Evolutionary conservation across 2,888 invertebrate genomes (phyloP).

Genomic region (Lasioglossum malachurum): DNA sequence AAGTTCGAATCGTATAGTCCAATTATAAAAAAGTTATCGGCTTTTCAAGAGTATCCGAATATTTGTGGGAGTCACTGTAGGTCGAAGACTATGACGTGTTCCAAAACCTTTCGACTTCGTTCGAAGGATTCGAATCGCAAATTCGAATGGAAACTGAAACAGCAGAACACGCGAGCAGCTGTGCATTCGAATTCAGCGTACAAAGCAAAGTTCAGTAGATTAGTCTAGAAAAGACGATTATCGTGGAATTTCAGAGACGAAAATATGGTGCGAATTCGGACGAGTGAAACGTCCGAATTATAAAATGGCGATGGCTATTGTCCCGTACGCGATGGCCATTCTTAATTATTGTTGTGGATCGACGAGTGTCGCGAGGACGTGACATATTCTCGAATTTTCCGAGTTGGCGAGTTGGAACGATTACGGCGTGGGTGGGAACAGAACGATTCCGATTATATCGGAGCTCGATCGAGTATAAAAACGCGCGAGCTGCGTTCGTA

Average conservation of each 20-base stretch:
- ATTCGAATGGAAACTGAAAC: background rate
- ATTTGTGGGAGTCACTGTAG: no score
- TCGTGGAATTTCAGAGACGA: background rate
- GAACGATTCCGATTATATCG: background rate
- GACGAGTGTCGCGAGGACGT: background rate
- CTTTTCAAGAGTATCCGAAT: no score
- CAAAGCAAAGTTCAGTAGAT: background rate
- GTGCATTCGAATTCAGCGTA: background rate
- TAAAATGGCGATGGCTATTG: background rate
- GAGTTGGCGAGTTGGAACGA: background rate
- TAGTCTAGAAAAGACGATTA: background rate
- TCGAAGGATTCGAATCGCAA: background rate
- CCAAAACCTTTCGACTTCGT: no score
- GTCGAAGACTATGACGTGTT: no score
- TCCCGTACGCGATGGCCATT: background rate
- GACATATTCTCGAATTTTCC: background rate
- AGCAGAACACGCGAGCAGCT: no score
- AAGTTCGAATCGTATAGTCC: no score
- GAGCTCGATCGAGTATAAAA: background rate
- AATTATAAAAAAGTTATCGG: no score
- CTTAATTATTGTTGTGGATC: background rate
- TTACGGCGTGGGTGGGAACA: background rate
- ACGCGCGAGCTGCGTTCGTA: background rate
- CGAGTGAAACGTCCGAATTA: background rate
- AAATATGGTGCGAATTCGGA: background rate